Base-by-base conservation (phyloP, 2,797 vertebrate species). In the Pterois miles region DNA sequence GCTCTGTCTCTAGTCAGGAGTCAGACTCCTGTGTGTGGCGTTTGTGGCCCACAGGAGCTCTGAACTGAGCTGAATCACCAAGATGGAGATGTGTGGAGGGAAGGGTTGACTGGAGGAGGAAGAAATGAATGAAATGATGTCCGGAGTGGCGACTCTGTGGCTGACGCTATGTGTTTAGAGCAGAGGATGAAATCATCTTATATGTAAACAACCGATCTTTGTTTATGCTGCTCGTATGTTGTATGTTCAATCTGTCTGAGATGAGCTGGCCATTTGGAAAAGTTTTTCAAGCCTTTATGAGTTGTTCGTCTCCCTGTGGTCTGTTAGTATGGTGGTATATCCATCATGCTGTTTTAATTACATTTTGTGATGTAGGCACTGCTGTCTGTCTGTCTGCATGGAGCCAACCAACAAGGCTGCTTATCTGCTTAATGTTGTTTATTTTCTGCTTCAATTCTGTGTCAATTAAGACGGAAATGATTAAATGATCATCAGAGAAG, bases 121-220 rank as follows among this genome's bases (percentile, higher is more conserved):
- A 29, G 13, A 67, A 71, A 71, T 58, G 6, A 69, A 75, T 53
- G 27, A 83, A 62, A n/a, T 22, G 29, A 71, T 54, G 43, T 56
- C 66, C 64, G 46, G 52, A 66, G 46, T 72, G 70, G 69, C 8
- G 22, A 60, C 78, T 70, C 13, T 33, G 40, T 48, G 77, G 66
- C 57, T 38, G 59, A 31, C 4, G 13, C 43, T 25, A 33, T 65
- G 25, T 57, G 52, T 50, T 68, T 12, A 62, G 27, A 52, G 70
- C 60, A 78, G 23, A 67, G n/a, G 27, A 46, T 60, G 14, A 68
- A 68, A 64, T 22, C 4, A 16, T 43, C 11, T 12, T 29, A 6
- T 40, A 38, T 38, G 16, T 40, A 2, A 43, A n/a, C 43, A 54
- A 66, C 58, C 20, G 36, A 8, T 67, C 11, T 18, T 16, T 58